Conservation (phyloP, 2,888 invertebrate species). For the Ganaspis brasiliensis region DNA sequence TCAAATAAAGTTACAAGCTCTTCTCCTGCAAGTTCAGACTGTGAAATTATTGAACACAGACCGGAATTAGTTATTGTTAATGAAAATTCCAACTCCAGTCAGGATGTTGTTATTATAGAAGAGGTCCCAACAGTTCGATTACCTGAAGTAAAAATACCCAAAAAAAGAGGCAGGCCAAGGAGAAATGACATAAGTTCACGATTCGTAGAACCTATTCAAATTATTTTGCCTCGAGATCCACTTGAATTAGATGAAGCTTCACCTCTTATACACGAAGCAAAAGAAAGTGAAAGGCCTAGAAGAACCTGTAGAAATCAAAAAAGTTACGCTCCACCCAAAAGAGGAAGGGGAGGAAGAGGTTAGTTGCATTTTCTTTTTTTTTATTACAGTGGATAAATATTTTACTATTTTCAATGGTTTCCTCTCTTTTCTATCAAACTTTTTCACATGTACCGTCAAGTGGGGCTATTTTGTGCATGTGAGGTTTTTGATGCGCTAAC, state of each 20-base stretch:
- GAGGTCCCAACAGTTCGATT: conserved; percentile 72
- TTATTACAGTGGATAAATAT: neutral
- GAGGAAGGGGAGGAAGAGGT: conserved; percentile 77
- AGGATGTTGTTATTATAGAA: conserved; percentile 79
- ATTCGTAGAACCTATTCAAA: conserved; percentile 52
- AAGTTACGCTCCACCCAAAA: conserved; percentile 78
- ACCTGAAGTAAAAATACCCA: conserved; percentile 72
- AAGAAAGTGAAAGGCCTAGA: conserved; percentile 76
- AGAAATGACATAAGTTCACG: conserved; percentile 65
- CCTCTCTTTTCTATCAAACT: too few species aligned
- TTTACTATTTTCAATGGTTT: too few species aligned
- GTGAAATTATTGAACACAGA: conserved; percentile 77
- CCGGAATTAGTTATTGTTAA: conserved; percentile 79
- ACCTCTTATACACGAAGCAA: conserved; percentile 47
- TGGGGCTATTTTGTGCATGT: too few species aligned
- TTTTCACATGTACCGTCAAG: too few species aligned
- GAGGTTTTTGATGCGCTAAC: too few species aligned
- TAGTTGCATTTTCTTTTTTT: conserved; percentile 43
- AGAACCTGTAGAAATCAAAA: conserved; percentile 78
- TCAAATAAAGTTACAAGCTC: conserved; percentile 64
- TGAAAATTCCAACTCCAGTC: conserved; percentile 79
- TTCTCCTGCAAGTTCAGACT: conserved; percentile 72
- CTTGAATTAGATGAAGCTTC: conserved; percentile 72
- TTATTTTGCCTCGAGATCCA: conserved; percentile 69
- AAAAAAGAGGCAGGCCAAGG: conserved; percentile 77